Evolutionary conservation across 2,888 invertebrate genomes (phyloP).

Genomic region (Biston stratarius): DNA sequence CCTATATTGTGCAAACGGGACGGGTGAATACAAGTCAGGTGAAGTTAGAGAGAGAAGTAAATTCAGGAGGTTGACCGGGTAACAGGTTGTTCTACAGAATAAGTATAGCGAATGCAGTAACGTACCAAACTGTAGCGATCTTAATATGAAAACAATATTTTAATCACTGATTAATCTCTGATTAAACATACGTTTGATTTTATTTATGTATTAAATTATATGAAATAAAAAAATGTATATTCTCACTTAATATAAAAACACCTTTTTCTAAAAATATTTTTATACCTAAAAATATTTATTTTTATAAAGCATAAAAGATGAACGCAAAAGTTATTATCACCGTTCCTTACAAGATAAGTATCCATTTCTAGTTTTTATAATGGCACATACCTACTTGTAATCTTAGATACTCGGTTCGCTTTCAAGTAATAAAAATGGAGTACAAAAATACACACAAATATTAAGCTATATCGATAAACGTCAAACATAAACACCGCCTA

Average conservation of each 20-base stretch:
- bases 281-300: not conserved
- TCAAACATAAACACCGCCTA: conserved; percentile 25
- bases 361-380: too few relatives aligned
- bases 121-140: conserved; percentile 70
- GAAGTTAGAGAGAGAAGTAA: conserved; percentile 56
- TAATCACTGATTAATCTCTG: conserved; percentile 47
- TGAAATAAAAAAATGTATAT: too few relatives aligned
- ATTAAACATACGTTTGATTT: conserved; percentile 24
- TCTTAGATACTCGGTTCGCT: not conserved
- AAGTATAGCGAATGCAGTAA: conserved; percentile 80
- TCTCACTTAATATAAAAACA: not conserved
- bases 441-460: conserved; percentile 11
- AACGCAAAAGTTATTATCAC: too few relatives aligned
- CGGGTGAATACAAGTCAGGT: conserved; percentile 46
- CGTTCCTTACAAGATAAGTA: too few relatives aligned
- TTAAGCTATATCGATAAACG: conserved; percentile 32
- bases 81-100: conserved; percentile 83
- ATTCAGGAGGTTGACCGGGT: conserved; percentile 78
- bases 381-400: too few relatives aligned
- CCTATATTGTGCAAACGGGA: conserved; percentile 70
- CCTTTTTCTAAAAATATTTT: not conserved
- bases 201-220: not conserved
- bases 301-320: not conserved
- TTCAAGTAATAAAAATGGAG: not conserved
- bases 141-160: conserved; percentile 56